Percentiles rank a stretch among this genome's conserved stretches.
Evolutionary conservation across 1,140 invertebrate genomes (phyloP).

Genomic region (Drosophila melanica): DNA sequence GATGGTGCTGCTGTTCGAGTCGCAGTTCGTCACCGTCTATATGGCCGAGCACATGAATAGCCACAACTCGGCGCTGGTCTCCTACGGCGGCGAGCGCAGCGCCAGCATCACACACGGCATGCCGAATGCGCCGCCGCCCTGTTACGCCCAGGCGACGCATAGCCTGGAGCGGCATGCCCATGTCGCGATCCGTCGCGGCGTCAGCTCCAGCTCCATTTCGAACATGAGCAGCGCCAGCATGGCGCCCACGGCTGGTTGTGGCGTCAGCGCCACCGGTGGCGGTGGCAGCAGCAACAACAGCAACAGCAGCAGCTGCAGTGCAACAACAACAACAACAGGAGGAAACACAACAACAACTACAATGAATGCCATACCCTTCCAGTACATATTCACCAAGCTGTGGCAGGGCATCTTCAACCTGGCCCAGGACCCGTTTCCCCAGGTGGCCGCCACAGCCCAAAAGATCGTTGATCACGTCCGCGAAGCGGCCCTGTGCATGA

Average conservation of each 20-base stretch:
- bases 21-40: slow-evolving; percentile 92
- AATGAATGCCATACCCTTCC: slow-evolving; percentile 82
- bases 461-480: slow-evolving; percentile 89
- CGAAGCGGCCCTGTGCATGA: slow-evolving; percentile 86
- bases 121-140: slow-evolving; percentile 34
- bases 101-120: slow-evolving; percentile 65
- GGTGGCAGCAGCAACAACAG: not conserved
- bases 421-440: slow-evolving; percentile 93
- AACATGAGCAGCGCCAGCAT: slow-evolving; percentile 59
- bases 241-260: not conserved
- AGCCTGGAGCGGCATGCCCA: slow-evolving; percentile 67
- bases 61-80: slow-evolving; percentile 37
- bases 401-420: slow-evolving; percentile 92
- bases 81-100: slow-evolving; percentile 64
- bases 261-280: not conserved
- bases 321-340: not conserved
- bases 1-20: slow-evolving; percentile 95
- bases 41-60: slow-evolving; percentile 82
- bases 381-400: slow-evolving; percentile 92
- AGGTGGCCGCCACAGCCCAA: slow-evolving; percentile 90
- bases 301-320: slow-evolving; percentile 41
- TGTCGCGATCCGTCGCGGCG: slow-evolving; percentile 72
- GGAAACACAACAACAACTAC: slow-evolving; percentile 14
- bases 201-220: slow-evolving; percentile 83
- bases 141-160: slow-evolving; percentile 58